These are phyloP conservation scores for Xenopus tropicalis DNA, from an alignment of 2,113 vertebrate genomes.

Conservation along the genomic window UCB_Xtro_10.0 CM004445.2:33989501-33990000, in stretches of 20 bases:
- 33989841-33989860: constrained; percentile 90
- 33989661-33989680: too few species aligned
- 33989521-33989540: too few species aligned
- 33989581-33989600: too few species aligned
- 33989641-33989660: too few species aligned
- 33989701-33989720: background rate
- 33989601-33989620: too few species aligned
- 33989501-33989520: too few species aligned
- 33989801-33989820: constrained; percentile 88
- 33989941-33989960: constrained; percentile 52
- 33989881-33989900: constrained; percentile 97
- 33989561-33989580: too few species aligned
- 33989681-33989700: too few species aligned
- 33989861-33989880: constrained; percentile 89
- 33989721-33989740: background rate
- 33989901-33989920: constrained; percentile 87
- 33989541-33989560: too few species aligned
- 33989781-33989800: constrained; percentile 80
- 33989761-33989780: background rate
- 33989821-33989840: constrained; percentile 82
- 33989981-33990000: too few species aligned
- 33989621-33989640: too few species aligned
- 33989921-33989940: constrained; percentile 52
- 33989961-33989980: constrained; percentile 23
- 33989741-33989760: background rate